Evolutionary conservation across 1,140 invertebrate genomes (phyloP).

Genomic region (Pseudomyrmex concolor): DNA sequence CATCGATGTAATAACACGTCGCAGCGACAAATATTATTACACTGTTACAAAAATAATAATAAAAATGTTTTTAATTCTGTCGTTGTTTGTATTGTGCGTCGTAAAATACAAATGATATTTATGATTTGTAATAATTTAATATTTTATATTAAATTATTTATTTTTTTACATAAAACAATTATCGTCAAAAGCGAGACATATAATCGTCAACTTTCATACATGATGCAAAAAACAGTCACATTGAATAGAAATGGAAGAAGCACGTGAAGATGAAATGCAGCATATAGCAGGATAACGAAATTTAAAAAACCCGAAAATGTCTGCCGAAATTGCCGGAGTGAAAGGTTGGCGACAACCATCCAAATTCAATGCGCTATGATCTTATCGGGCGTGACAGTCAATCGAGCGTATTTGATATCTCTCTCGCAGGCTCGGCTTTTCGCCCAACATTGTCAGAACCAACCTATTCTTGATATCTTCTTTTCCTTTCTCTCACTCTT

Average conservation of each 20-base stretch:
- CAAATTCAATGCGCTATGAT: conserved; percentile 64
- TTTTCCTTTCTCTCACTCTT: conserved; percentile 47
- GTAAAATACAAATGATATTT: too few relatives aligned
- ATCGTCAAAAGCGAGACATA: too few relatives aligned
- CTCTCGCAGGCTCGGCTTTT: conserved; percentile 60
- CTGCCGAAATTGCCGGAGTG: not conserved
- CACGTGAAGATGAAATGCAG: not conserved
- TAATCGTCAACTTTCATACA: too few relatives aligned
- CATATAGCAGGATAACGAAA: conserved; percentile 46
- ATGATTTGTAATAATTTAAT: too few relatives aligned
- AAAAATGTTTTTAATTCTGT: not conserved
- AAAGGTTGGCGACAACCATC: conserved; percentile 33
- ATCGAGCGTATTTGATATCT: conserved; percentile 71
- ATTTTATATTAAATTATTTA: too few relatives aligned
- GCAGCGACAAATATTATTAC: not conserved
- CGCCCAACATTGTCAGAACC: conserved; percentile 53
- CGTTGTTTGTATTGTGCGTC: not conserved
- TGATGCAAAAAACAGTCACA: not conserved
- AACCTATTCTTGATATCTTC: conserved; percentile 61
- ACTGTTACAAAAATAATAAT: too few relatives aligned
- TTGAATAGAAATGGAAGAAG: not conserved
- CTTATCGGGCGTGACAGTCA: conserved; percentile 67
- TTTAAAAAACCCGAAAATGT: conserved; percentile 55
- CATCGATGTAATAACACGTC: conserved; percentile 3
- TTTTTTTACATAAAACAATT: not conserved